Base-by-base conservation (phyloP, 2,888 invertebrate species). In the Ernsta delagoae region DNA sequence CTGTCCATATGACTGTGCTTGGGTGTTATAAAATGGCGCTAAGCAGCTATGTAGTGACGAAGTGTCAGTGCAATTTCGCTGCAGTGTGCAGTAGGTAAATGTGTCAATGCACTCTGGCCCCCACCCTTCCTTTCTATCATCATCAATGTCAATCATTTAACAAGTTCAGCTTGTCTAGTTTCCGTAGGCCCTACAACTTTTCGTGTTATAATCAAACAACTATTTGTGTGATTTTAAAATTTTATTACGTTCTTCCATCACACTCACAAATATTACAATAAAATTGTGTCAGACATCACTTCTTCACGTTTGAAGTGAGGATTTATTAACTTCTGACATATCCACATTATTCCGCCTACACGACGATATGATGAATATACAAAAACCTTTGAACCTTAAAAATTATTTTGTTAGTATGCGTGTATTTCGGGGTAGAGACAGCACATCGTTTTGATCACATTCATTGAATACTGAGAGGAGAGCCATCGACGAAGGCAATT, bases 41-140 rank as follows among this genome's bases (percentile, higher is more conserved):
- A 83, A 84, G 83, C 83, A 85, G 87, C 24, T 3, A 1, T 24
- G 24, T 85, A 85, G 83, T 82, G 84, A 81, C 87, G 84, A 80
- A 85, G 85, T 83, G 83, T 78, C 83, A 81, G 80, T 87, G 91
- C 90, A 90, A 80, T 91, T 90, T 90, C 88, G 90, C 82, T 87
- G 89, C 90, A 89, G 82, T 84, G 81, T 85, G 86, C 88, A 90
- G 89, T 92, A 89, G 92, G 92, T 92, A 93, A 93, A 90, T 93
- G 79, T 90, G 92, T 88, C 92, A 89, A 90, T 91, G 92, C 90
- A 92, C 92, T 92, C 88, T 83, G 83, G 85, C 87, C 89, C 89
- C 88, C 89, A 81, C 87, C 80, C 79, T 80, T 79, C 78, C 84
- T 86, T 83, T 85, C 82, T 82, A 86, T 85, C n/a, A n/a, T n/a